Evolutionary conservation across 2,888 invertebrate genomes (phyloP).

Genomic region (Parapristionchus giblindavisi): DNA sequence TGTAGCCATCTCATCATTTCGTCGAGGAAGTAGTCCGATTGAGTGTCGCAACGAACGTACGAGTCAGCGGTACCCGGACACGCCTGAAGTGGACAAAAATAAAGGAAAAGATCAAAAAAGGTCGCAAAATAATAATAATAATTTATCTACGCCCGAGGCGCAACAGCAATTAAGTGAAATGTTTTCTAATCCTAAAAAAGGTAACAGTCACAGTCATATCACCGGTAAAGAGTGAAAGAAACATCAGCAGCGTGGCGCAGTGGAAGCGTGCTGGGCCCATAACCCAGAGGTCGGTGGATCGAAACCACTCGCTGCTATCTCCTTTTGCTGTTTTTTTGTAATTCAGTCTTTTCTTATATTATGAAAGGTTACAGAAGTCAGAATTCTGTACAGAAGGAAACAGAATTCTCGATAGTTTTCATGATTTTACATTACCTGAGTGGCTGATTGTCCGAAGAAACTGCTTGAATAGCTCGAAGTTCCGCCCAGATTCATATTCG

Average conservation of each 20-base stretch:
- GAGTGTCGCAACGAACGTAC: slow-evolving; percentile 63
- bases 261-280: slow-evolving; percentile 85
- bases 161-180: too few species aligned
- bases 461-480: slow-evolving; percentile 50
- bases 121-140: too few species aligned
- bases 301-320: slow-evolving; percentile 63
- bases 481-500: slow-evolving; percentile 59
- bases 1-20: slow-evolving; percentile 67
- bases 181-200: too few species aligned
- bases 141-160: too few species aligned
- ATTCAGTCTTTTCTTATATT: too few species aligned
- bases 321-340: slow-evolving; percentile 8
- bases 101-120: neutral
- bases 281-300: slow-evolving; percentile 86
- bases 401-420: too few species aligned
- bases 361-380: too few species aligned
- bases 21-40: slow-evolving; percentile 66
- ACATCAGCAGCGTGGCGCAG: slow-evolving; percentile 83
- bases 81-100: slow-evolving; percentile 43
- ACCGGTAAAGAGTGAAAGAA: too few species aligned
- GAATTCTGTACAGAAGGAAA: too few species aligned
- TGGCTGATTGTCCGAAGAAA: slow-evolving; percentile 61
- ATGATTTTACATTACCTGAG: slow-evolving; percentile 36
- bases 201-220: too few species aligned
- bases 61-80: slow-evolving; percentile 66